These are phyloP conservation scores for Meles meles DNA, from an alignment of 2,113 vertebrate species.

Conservation along the genomic window DNA sequence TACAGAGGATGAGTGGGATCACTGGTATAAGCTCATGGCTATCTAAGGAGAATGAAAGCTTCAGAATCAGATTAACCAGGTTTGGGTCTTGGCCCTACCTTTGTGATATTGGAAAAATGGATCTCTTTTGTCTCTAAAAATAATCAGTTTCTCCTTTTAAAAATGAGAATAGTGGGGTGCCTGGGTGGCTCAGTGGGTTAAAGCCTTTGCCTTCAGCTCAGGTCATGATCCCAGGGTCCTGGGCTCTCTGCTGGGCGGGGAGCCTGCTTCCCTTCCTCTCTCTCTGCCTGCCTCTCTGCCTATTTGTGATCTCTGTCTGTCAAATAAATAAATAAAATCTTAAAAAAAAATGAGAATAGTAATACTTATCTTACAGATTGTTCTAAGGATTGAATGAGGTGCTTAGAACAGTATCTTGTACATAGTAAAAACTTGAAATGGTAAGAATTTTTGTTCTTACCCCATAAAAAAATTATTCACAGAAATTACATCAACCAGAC, in stretches of 20 bases:
- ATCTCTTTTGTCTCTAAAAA: neutral
- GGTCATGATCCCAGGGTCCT: too few species aligned
- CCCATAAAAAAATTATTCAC: neutral
- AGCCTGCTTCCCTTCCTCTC: too few species aligned
- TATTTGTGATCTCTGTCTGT: too few species aligned
- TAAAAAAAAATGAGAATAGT: neutral
- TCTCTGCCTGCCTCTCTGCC: too few species aligned
- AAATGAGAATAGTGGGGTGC: neutral
- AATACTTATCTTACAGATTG: neutral
- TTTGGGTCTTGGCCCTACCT: neutral
- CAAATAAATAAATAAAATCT: too few species aligned
- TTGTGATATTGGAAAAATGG: neutral
- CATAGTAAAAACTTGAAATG: neutral
- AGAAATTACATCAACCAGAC: neutral
- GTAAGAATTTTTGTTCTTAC: neutral
- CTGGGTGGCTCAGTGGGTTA: too few species aligned
- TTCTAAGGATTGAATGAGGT: neutral
- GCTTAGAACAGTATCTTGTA: neutral
- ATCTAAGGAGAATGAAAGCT: neutral
- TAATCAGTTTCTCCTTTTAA: neutral
- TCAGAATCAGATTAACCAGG: neutral
- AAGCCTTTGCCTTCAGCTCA: too few species aligned
- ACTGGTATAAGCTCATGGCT: rapidly evolving
- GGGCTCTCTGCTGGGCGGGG: too few species aligned
- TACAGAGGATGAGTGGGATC: neutral